phyloP scores from a whole-genome alignment of 2,113 vertebrate species.

The Rhinoderma darwinii region DNA sequence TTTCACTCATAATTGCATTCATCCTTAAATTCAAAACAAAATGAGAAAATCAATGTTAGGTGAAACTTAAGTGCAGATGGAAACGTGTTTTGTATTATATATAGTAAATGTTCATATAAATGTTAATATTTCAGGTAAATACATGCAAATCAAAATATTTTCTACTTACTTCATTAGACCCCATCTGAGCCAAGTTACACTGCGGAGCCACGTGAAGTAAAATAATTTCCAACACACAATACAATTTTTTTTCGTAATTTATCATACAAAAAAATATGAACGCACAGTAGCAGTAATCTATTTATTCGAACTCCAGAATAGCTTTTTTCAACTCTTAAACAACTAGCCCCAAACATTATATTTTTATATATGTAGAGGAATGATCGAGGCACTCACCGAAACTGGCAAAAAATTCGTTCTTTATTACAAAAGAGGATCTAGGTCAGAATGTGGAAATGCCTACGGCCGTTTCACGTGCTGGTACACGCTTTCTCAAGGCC shows the following conservation, averaged over 20 bases:
- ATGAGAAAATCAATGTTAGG: slow-evolving; percentile 3
- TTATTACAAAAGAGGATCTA: no score
- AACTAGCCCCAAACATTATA: not conserved
- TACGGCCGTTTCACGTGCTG: no score
- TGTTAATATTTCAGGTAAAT: slow-evolving; percentile 27
- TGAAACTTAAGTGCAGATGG: slow-evolving; percentile 1
- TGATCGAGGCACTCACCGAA: no score
- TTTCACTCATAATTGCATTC: slow-evolving; percentile 32
- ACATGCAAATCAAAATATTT: slow-evolving; percentile 17
- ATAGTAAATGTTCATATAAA: slow-evolving; percentile 29
- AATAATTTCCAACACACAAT: not conserved
- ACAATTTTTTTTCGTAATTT: not conserved
- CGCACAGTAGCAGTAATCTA: not conserved
- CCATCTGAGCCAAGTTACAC: not conserved
- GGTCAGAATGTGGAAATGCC: no score
- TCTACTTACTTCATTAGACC: not conserved
- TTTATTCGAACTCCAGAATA: not conserved
- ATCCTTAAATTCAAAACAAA: slow-evolving; percentile 14
- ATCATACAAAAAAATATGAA: not conserved
- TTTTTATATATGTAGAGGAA: no score
- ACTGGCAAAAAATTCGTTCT: no score
- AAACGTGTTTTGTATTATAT: not conserved
- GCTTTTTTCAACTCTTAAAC: not conserved
- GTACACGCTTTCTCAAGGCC: no score
- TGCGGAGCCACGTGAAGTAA: not conserved